Evolutionary conservation across 2,797 vertebrate genomes (phyloP).

Genomic region (Pseudocheirus occidentalis): DNA sequence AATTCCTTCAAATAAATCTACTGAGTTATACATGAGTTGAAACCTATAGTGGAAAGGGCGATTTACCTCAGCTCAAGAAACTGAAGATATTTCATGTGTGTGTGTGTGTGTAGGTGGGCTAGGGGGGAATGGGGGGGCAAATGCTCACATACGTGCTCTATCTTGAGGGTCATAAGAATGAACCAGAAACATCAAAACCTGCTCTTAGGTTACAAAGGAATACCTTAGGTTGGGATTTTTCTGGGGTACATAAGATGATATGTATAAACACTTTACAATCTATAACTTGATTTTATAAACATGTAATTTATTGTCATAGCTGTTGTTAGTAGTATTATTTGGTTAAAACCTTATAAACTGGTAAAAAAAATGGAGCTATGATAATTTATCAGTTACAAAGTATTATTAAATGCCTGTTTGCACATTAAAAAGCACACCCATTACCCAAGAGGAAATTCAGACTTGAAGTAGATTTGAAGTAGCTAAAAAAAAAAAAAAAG

Average conservation of each 20-base stretch:
- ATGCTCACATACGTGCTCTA: background rate
- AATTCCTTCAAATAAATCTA: background rate
- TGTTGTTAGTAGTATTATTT: background rate
- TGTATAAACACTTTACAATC: background rate
- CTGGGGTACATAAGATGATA: background rate
- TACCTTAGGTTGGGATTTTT: background rate
- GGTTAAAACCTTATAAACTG: background rate
- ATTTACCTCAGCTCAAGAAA: background rate
- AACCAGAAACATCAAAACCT: background rate
- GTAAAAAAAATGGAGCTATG: background rate
- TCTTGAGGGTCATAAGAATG: background rate
- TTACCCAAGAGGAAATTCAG: background rate
- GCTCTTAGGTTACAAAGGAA: background rate
- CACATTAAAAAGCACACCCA: background rate
- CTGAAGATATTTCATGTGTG: background rate
- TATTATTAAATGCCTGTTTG: background rate
- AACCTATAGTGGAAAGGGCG: background rate
- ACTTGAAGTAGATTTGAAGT: background rate
- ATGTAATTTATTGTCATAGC: background rate
- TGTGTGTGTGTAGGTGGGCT: rapidly evolving
- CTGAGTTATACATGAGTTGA: background rate
- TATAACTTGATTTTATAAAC: background rate
- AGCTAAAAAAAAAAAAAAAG: background rate
- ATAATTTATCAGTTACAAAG: background rate
- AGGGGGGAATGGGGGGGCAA: too few species aligned